Conservation (phyloP, 1,140 invertebrate genomes). For the Euwallacea fornicatus region DNA sequence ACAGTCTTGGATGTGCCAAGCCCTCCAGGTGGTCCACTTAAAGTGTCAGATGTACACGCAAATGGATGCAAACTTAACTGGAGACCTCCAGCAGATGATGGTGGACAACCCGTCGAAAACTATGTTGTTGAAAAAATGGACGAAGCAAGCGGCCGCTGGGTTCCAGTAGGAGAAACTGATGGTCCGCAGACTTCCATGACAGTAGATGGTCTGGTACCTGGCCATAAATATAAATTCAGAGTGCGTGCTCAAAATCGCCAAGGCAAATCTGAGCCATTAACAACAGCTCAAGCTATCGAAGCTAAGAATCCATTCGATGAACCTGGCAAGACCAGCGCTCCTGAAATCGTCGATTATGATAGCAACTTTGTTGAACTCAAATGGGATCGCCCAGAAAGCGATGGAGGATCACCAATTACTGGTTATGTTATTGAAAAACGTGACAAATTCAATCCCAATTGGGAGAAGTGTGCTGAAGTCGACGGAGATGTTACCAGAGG, state of each 20-base stretch:
- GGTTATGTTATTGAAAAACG: slow-evolving; percentile 96
- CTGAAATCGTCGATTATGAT: slow-evolving; percentile 90
- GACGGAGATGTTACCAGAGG: slow-evolving; percentile 81
- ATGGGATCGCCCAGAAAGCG: slow-evolving; percentile 83
- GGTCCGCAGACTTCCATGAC: slow-evolving; percentile 73
- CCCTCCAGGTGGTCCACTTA: slow-evolving; percentile 88
- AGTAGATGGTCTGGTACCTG: slow-evolving; percentile 79
- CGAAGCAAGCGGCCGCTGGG: slow-evolving; percentile 89
- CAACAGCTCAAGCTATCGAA: slow-evolving; percentile 84
- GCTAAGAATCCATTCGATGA: slow-evolving; percentile 98
- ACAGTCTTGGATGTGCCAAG: slow-evolving; percentile 88
- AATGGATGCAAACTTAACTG: slow-evolving; percentile 84
- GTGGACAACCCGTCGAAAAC: slow-evolving; percentile 84
- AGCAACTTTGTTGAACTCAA: slow-evolving; percentile 92
- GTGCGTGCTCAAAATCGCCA: slow-evolving; percentile 94
- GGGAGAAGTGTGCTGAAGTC: slow-evolving; percentile 86
- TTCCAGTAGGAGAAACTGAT: slow-evolving; percentile 85
- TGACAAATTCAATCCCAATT: slow-evolving; percentile 83
- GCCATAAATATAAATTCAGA: slow-evolving; percentile 95
- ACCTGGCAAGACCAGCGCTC: slow-evolving; percentile 80
- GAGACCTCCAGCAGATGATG: slow-evolving; percentile 90
- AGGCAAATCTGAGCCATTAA: slow-evolving; percentile 92
- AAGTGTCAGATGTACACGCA: slow-evolving; percentile 82
- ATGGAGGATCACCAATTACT: slow-evolving; percentile 88
- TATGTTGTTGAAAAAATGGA: slow-evolving; percentile 96